Evolutionary conservation across 1,140 invertebrate genomes (phyloP), one percentile per base, ranked within the genome.

Genomic region (Zaprionus lachaisei): DNA sequence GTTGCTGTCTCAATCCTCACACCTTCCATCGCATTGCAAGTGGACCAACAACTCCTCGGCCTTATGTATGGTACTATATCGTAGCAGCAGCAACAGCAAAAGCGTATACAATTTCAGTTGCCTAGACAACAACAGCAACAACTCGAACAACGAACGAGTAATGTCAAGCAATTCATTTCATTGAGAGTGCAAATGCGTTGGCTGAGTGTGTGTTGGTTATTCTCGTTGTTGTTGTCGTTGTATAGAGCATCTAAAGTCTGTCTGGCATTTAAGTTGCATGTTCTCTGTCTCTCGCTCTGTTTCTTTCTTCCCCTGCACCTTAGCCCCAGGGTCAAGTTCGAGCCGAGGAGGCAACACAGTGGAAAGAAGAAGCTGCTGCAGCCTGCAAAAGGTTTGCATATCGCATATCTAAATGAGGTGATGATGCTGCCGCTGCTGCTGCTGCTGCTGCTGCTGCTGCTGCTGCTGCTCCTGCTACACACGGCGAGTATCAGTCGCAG

Each of bases 151-250:
- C 47, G 47, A 57, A 74, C 79, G 73, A 84, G 79, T 89, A 87
- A 87, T 87, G 83, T 87, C 83, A 87, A 87, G 81, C 84, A 87
- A 87, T 87, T 87, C 84, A 87, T 87, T 87, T 87, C 85, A 87
- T 90, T 81, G 85, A 90, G 85, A 87, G 85, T 87, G 85, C 85
- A 89, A 69, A 24, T 76, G 84, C 84, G 85, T 87, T 87, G 84
- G 85, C 85, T 63, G 58, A 64, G 28, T 56, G 55, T 60, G 26
- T 66, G 17, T 14, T 31, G 55, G 17, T 47, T 20, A n/a, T 47
- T 47, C 41, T 47, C 11, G 47, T 49, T 22, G 47, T 51, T 11
- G 20, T 51, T 7, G 20, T 51, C 0, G 47, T 22, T 22, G 47
- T 47, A 51, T 47, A 47, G 70, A 80, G 77, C 54, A 54, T 62